Base-by-base conservation (phyloP, 2,888 invertebrate genomes). In the Spilarctia lutea region DNA sequence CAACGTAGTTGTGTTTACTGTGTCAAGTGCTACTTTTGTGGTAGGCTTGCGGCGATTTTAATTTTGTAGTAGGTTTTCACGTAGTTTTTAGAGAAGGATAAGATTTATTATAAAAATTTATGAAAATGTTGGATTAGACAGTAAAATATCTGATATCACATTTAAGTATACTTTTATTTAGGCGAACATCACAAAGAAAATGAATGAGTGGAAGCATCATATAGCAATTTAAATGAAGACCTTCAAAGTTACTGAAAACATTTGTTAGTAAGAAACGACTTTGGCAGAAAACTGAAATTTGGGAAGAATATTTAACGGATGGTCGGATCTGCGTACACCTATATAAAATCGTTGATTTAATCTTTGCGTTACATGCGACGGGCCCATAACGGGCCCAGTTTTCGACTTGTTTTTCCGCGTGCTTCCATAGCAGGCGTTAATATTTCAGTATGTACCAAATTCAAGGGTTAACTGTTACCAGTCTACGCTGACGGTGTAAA, bases 321-420 rank as follows among this genome's bases (percentile, higher is more conserved):
- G 20, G 56, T 69, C 75, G 71, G 69, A 65, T 77, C 80, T 68
- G 81, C 73, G 73, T 65, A 66, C 70, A 78, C 75, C 74, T 81
- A 79, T 84, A 85, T 85, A 79, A 74, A 75, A 82, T 77, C 69
- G 76, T 73, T 42, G 73, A 79, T 76, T 85, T 95, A 90, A 85
- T 95, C 95, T 95, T 89, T 95, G 95, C 39, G 73, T 79, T 78
- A 88, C 91, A 91, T 92, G 94, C 94, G 94, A 94, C 94, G 92
- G 93, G 93, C 93, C 94, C 92, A 93, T 93, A 94, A 92, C 94
- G 91, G 93, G 88, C 88, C 91, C 92, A 93, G 93, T 94, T 94
- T 95, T 94, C 92, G 93, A 94, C 94, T 95, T 95, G 95, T 95
- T 95, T 95, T 95, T 95, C 94, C 94, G 93, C 93, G 92, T 91